Conservation (phyloP, 2,113 vertebrate species). For the Canis aureus region DNA sequence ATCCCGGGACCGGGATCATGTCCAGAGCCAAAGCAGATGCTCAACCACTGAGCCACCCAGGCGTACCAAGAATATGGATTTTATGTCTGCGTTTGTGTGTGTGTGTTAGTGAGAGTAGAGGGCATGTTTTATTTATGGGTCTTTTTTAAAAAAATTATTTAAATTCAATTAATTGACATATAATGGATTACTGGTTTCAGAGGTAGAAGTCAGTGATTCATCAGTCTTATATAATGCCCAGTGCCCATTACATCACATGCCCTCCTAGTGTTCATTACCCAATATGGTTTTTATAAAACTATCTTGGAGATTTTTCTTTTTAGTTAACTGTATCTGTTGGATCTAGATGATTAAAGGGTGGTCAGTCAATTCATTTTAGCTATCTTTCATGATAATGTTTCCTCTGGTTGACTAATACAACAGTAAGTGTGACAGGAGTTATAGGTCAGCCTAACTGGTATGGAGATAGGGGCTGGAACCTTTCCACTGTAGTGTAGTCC, state of each 20-base stretch:
- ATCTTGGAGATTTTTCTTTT: not conserved
- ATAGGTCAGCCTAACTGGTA: not conserved
- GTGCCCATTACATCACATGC: too few species aligned
- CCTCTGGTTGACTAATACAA: not conserved
- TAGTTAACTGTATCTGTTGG: not conserved
- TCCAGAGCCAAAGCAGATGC: too few species aligned
- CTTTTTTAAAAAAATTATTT: too few species aligned
- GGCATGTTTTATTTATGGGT: not conserved
- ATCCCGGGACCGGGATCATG: too few species aligned
- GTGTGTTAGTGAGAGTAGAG: not conserved
- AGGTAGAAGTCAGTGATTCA: too few species aligned
- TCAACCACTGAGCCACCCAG: too few species aligned
- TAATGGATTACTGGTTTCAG: too few species aligned
- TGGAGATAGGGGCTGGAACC: not conserved
- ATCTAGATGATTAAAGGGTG: not conserved
- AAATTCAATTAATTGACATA: too few species aligned
- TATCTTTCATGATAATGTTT: not conserved
- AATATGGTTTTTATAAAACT: not conserved
- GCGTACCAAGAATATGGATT: not conserved
- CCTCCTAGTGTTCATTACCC: too few species aligned
- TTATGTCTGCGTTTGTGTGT: not conserved
- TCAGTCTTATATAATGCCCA: too few species aligned
- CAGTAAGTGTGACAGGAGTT: not conserved
- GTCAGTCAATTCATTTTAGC: not conserved
- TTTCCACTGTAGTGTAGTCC: not conserved